Conservation (phyloP, 2,888 invertebrate genomes). For the Cheilosia vernalis region DNA sequence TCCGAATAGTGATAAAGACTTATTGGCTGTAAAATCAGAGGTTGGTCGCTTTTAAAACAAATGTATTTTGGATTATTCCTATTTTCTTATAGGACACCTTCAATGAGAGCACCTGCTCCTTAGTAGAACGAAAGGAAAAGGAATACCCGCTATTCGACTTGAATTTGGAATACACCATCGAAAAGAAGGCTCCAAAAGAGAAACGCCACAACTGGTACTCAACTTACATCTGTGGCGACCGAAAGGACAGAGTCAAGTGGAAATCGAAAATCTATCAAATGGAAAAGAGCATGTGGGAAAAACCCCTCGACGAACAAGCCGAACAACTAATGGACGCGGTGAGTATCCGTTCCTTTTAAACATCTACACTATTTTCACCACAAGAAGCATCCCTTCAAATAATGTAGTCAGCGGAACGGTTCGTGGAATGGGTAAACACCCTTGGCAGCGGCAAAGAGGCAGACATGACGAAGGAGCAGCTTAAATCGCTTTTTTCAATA, state of each 20-base stretch:
- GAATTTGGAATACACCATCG: constrained; percentile 78
- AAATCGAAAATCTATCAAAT: constrained; percentile 80
- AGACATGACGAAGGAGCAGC: constrained; percentile 80
- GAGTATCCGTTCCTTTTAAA: constrained; percentile 43
- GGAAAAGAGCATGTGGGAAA: constrained; percentile 77
- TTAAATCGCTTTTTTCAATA: constrained; percentile 82
- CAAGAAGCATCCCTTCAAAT: not conserved
- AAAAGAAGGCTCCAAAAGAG: constrained; percentile 75
- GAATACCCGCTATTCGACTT: constrained; percentile 79
- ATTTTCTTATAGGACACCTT: constrained; percentile 61
- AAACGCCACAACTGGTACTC: constrained; percentile 80
- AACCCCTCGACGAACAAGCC: constrained; percentile 82
- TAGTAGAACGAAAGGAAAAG: constrained; percentile 80
- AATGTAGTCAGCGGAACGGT: constrained; percentile 80
- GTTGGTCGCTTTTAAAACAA: constrained; percentile 32
- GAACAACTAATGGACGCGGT: constrained; percentile 83
- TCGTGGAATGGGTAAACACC: constrained; percentile 81
- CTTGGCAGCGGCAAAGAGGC: constrained; percentile 79
- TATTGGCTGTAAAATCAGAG: constrained; percentile 68
- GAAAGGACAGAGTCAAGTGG: constrained; percentile 81
- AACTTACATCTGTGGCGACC: constrained; percentile 78
- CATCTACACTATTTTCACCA: not conserved
- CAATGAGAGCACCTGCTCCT: constrained; percentile 80
- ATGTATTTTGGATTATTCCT: not conserved
- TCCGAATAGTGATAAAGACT: constrained; percentile 67